Conservation (phyloP, 2,888 invertebrate genomes). For the Perithous albicinctus region DNA sequence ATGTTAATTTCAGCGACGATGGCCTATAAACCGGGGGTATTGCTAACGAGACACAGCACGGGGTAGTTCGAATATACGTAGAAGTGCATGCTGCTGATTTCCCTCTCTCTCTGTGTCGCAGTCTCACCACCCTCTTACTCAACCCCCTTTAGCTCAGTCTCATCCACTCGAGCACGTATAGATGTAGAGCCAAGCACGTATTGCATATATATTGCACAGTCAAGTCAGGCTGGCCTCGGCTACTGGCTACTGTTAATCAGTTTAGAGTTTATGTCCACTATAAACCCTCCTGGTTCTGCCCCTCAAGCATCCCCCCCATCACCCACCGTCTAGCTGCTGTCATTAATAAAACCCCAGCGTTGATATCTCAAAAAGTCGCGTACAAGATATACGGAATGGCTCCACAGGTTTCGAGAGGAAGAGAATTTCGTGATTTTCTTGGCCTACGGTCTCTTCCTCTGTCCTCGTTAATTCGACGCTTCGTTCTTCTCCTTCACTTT, state of each 20-base stretch:
- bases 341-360: conserved; percentile 84
- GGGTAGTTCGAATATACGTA: conserved; percentile 75
- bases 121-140: conserved; percentile 40
- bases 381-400: conserved; percentile 78
- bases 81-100: conserved; percentile 9
- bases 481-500: neutral
- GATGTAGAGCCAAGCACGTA: conserved; percentile 67
- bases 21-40: conserved; percentile 83
- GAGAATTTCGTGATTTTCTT: conserved; percentile 60
- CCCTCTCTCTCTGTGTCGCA: conserved; percentile 46
- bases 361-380: conserved; percentile 84
- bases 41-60: conserved; percentile 82
- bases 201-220: conserved; percentile 81
- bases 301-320: conserved; percentile 25
- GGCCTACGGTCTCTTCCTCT: conserved; percentile 37
- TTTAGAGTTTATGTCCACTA: conserved; percentile 84
- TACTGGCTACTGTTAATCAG: conserved; percentile 84
- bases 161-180: conserved; percentile 67
- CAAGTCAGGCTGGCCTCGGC: conserved; percentile 67
- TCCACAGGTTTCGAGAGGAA: conserved; percentile 60
- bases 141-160: conserved; percentile 59
- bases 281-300: conserved; percentile 78
- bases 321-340: conserved; percentile 77
- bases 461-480: conserved; percentile 5
- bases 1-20: conserved; percentile 85